These are phyloP conservation scores for Acanthochromis polyacanthus DNA, from an alignment of 2,113 vertebrate genomes.

Conservation along the genomic window DNA sequence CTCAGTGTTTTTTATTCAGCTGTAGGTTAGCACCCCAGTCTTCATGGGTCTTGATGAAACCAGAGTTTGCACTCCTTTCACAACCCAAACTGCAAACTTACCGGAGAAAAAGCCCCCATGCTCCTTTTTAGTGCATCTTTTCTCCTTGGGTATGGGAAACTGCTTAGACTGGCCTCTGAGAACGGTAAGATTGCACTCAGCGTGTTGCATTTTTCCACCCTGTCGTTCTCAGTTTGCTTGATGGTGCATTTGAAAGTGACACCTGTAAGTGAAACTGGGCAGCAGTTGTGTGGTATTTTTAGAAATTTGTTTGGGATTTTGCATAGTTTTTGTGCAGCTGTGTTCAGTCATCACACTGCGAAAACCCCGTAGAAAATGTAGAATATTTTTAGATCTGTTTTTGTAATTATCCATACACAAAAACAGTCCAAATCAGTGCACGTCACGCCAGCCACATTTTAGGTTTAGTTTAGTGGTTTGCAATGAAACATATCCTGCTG, in stretches of 20 bases:
- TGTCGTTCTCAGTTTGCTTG: conserved; percentile 13
- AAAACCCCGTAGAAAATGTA: no score
- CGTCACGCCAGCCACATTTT: background rate
- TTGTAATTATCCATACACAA: no score
- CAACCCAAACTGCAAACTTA: conserved; percentile 76
- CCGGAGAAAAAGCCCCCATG: conserved; percentile 82
- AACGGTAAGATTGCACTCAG: conserved; percentile 85
- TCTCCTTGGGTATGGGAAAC: conserved; percentile 90
- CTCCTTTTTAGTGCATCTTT: conserved; percentile 75
- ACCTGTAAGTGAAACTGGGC: background rate
- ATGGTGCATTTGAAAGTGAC: background rate
- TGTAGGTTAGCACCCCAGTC: conserved; percentile 43
- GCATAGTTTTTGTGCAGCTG: background rate
- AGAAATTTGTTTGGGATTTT: background rate
- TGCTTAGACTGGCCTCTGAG: conserved; percentile 92
- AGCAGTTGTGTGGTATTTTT: background rate
- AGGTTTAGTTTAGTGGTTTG: background rate
- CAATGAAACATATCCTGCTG: background rate
- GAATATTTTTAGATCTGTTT: no score
- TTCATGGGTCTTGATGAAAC: conserved; percentile 80
- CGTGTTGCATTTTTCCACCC: background rate
- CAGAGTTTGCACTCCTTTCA: conserved; percentile 84
- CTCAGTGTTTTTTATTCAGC: conserved; percentile 11
- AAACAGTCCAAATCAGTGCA: no score
- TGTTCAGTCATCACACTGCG: background rate